Conservation (phyloP, 2,113 vertebrate genomes). For the Myxocyprinus asiaticus region DNA sequence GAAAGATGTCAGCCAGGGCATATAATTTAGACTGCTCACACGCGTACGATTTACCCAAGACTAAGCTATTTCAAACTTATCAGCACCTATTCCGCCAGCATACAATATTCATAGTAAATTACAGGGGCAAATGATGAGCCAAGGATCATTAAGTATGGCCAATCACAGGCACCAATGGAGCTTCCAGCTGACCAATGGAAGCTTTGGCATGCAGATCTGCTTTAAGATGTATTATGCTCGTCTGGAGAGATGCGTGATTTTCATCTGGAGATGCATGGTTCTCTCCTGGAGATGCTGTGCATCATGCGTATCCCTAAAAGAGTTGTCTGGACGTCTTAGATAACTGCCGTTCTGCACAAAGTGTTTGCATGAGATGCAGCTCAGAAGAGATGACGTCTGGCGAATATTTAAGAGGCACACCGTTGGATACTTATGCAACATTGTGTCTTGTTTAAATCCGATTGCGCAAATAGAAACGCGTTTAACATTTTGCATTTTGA, state of each 20-base stretch:
- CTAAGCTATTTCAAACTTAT: constrained; percentile 60
- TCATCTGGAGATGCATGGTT: constrained; percentile 12
- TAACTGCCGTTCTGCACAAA: background rate
- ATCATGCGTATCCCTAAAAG: background rate
- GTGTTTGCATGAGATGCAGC: too few species aligned
- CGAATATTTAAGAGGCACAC: background rate
- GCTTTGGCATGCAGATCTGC: constrained; percentile 61
- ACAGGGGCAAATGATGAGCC: constrained; percentile 64
- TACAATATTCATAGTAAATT: constrained; percentile 71
- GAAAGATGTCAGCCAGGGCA: background rate
- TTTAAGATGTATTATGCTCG: constrained; percentile 60
- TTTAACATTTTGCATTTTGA: background rate
- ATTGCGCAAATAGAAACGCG: background rate
- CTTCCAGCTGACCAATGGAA: constrained; percentile 67
- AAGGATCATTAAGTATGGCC: constrained; percentile 63
- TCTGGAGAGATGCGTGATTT: constrained; percentile 50
- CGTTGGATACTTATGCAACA: background rate
- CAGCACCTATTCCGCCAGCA: constrained; percentile 58
- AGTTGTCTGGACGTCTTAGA: background rate
- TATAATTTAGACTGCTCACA: background rate
- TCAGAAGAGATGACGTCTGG: background rate
- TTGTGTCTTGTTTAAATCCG: background rate
- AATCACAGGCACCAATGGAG: constrained; percentile 61
- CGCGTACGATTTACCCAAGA: constrained; percentile 47
- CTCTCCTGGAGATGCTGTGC: constrained; percentile 5